Evolutionary conservation across 1,140 invertebrate species (phyloP).

Genomic region (Penaeus indicus): DNA sequence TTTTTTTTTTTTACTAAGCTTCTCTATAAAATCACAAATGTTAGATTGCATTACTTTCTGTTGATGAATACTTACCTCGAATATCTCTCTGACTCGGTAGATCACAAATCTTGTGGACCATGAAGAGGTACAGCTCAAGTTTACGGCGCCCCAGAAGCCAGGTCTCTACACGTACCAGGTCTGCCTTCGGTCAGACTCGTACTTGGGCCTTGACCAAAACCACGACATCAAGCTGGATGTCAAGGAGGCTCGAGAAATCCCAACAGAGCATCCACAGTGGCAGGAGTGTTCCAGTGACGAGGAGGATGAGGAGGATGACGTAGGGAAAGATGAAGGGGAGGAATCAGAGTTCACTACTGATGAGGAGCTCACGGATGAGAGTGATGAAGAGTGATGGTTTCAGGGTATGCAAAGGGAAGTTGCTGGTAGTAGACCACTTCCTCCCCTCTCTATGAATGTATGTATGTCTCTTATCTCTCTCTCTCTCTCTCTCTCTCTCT

Average conservation of each 20-base stretch:
- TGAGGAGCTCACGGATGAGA: conserved; percentile 67
- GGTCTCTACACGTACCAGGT: conserved; percentile 95
- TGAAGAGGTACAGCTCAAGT: conserved; percentile 92
- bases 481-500: neutral
- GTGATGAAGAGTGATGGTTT: conserved; percentile 57
- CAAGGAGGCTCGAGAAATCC: conserved; percentile 91
- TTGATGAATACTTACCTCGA: conserved; percentile 8
- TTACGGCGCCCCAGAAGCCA: conserved; percentile 94
- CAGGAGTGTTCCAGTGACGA: conserved; percentile 91
- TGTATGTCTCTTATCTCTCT: no score
- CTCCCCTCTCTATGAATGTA: neutral
- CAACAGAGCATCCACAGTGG: conserved; percentile 95
- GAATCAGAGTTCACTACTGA: conserved; percentile 68
- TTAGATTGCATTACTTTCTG: neutral
- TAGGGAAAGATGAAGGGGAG: conserved; percentile 71
- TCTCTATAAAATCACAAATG: neutral
- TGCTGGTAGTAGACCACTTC: neutral
- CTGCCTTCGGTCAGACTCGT: conserved; percentile 94
- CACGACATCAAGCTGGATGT: conserved; percentile 96
- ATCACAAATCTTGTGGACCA: conserved; percentile 81
- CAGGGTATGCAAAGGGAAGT: neutral
- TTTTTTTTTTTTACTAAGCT: neutral
- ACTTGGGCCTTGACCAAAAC: conserved; percentile 91
- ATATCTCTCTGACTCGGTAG: conserved; percentile 12
- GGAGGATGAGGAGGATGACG: conserved; percentile 78